phyloP scores from a whole-genome alignment of 2,888 invertebrate species.

The Automeris io region DNA sequence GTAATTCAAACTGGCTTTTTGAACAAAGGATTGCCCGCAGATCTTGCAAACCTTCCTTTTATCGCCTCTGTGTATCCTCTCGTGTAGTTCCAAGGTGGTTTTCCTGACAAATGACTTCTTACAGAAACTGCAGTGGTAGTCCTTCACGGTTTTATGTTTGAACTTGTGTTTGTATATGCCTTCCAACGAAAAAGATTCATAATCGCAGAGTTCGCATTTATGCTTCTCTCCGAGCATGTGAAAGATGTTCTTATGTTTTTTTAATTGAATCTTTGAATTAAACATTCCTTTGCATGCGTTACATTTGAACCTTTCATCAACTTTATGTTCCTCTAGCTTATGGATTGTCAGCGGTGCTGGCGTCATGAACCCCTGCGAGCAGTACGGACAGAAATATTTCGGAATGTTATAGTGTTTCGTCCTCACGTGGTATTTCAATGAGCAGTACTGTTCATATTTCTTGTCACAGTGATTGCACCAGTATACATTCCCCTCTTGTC shows the following conservation, averaged over 20 bases:
- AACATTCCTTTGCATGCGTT: conserved; percentile 52
- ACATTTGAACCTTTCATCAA: conserved; percentile 53
- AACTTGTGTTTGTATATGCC: conserved; percentile 53
- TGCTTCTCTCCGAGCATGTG: conserved; percentile 56
- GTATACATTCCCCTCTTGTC: conserved; percentile 28
- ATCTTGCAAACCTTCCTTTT: conserved; percentile 47
- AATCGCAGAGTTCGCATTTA: conserved; percentile 52
- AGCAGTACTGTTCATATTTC: conserved; percentile 33
- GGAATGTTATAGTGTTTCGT: conserved; percentile 49
- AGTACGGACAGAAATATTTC: conserved; percentile 32
- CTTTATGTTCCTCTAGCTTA: conserved; percentile 42
- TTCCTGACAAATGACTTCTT: conserved; percentile 59
- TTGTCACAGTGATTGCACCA: conserved; percentile 41
- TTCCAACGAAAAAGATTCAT: conserved; percentile 44
- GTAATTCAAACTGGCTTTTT: conserved; percentile 63
- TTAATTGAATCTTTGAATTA: conserved; percentile 42
- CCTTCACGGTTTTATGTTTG: conserved; percentile 57
- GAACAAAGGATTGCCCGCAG: conserved; percentile 62
- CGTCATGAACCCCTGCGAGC: conserved; percentile 42
- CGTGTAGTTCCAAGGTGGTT: conserved; percentile 44
- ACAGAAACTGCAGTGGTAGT: conserved; percentile 60
- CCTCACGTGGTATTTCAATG: conserved; percentile 42
- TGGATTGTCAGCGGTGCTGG: conserved; percentile 39
- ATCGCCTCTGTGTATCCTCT: conserved; percentile 60
- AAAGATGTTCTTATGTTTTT: conserved; percentile 48